These are phyloP conservation scores for Tipula confusa DNA, from an alignment of 2,888 invertebrate species.

Conservation along the genomic window DNA sequence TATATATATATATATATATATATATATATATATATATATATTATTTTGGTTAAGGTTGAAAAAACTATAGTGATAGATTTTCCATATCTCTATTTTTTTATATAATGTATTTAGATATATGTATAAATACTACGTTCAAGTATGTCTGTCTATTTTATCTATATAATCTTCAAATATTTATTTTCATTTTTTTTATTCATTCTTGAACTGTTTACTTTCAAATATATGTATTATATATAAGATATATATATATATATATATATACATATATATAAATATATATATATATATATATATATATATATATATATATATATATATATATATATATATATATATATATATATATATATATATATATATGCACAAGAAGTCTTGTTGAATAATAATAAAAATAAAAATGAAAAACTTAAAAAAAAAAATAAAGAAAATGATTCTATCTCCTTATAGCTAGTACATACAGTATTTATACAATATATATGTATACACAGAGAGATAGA, in stretches of 20 bases:
- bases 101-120: not conserved
- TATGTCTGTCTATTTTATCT: slow-evolving; percentile 29
- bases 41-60: not conserved
- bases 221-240: no score
- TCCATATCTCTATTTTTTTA: not conserved
- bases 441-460: not conserved
- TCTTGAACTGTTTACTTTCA: slow-evolving; percentile 20
- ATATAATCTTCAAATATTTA: slow-evolving; percentile 29
- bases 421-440: slow-evolving; percentile 1
- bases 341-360: not conserved
- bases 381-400: slow-evolving; percentile 5
- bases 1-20: no score
- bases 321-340: not conserved
- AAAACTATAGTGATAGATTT: not conserved
- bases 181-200: not conserved
- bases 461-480: no score
- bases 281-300: not conserved
- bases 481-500: not conserved
- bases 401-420: not conserved
- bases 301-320: not conserved
- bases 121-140: slow-evolving; percentile 21
- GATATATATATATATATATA: not conserved
- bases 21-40: no score
- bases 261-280: not conserved
- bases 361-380: not conserved